Evolutionary conservation across 1,140 invertebrate species (phyloP), one percentile per base, ranked within the genome.

Genomic region (Danaus plexippus): DNA sequence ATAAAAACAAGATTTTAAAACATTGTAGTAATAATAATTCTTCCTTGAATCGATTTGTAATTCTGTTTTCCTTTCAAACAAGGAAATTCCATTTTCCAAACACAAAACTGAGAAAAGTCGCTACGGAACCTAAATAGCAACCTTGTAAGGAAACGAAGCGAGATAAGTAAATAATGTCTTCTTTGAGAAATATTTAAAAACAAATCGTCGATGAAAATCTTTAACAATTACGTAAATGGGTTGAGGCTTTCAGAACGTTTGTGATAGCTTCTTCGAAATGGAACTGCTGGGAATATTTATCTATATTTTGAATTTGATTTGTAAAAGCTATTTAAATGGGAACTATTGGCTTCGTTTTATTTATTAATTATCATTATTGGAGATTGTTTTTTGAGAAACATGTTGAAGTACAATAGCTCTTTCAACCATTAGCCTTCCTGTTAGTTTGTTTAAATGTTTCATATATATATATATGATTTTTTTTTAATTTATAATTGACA

Each of bases 111-210:
- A 57, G 70, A 80, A 78, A 72, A 77, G 77, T 73, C 79, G 76
- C 77, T 73, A 71, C 71, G 72, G 60, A 32, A 75, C 77, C 75
- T 81, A 85, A 85, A 82, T 82, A 81, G 22, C 22, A 32, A 32
- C 79, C 77, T 80, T 81, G 79, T 85, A 81, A 85, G 81, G 77
- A 85, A 82, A 85, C 79, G 80, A 79, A 73, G 79, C 77, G 73
- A 76, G 79, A 85, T 85, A 80, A 82, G 79, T 80, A 82, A 84
- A 85, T 85, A 82, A 72, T 71, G 67, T 73, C 81, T 74, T 78
- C 71, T 81, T 79, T 85, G 85, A 73, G 73, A 60, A 57, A 76
- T 32, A 73, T 74, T 77, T 75, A 64, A 75, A 78, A 78, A 82
- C 73, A 81, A 78, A 79, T 69, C 67, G 59, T 12, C 69, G 74